A percentile compares a stretch with the other conserved stretches of the same genome.
These are phyloP conservation scores for Bolborhynchus lineola DNA, from an alignment of 2,113 vertebrate species.

Conservation along the genomic window DNA sequence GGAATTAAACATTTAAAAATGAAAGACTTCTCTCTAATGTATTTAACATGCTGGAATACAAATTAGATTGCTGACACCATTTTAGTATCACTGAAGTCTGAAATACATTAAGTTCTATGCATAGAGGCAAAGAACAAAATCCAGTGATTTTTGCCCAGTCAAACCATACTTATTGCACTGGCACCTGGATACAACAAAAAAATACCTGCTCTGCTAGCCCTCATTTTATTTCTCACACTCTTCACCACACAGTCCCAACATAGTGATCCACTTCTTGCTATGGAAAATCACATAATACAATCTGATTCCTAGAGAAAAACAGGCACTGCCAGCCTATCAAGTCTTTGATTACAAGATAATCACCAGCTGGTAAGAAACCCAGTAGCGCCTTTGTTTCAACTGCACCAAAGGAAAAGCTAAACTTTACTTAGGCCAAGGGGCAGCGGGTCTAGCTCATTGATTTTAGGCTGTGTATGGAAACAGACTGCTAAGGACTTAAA, in stretches of 20 bases:
- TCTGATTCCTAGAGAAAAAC: neutral
- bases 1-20: neutral
- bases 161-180: neutral
- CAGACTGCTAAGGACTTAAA: neutral
- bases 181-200: neutral
- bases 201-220: rapidly evolving
- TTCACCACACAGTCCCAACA: rapidly evolving
- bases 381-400: neutral
- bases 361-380: neutral
- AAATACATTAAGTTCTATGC: neutral
- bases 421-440: neutral
- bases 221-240: neutral
- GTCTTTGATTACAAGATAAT: neutral
- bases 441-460: neutral
- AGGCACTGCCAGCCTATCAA: neutral
- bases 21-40: neutral
- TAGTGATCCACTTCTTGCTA: neutral
- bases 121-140: neutral
- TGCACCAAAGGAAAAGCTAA: neutral
- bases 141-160: neutral
- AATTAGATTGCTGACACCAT: neutral
- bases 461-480: neutral
- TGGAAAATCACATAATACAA: neutral
- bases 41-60: neutral
- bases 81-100: neutral